Base-by-base conservation (phyloP, 2,888 invertebrate genomes). In the Amphiduros pacificus region DNA sequence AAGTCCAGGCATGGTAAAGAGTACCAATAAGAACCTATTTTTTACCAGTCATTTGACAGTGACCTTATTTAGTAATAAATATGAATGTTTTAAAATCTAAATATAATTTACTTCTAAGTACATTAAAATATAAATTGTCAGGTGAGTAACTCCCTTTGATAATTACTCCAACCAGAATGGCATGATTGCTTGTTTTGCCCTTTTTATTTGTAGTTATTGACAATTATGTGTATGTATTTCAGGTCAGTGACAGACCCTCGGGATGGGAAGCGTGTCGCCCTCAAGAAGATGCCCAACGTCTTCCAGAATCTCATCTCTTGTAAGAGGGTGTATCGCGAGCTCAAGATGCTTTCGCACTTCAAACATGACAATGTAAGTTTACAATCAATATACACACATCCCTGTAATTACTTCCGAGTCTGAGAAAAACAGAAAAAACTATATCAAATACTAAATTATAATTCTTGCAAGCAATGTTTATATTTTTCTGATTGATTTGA, bases 191-290 rank as follows among this genome's bases (percentile, higher is more conserved):
- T 36, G 14, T 36, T 36, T 36, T 36, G 14, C 40, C 22, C 22
- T 22, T 53, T 24, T 53, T 11, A 11, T 28, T 53, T 53, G n/a
- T 29, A 17, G 79, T 82, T 36, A 36, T 14, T 14, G 11, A 36
- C 40, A 14, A 14, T n/a, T n/a, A n/a, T n/a, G n/a, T n/a, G n/a
- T n/a, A n/a, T 44, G 44, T 44, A n/a, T 87, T 87, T 14, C 89
- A 98, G 98, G 98, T 95, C 98, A 74, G 98, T 99, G 78, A 98
- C 98, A 82, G 99, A 99, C 87, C 99, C 99, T 27, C 89, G 99
- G 77, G 95, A 96, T 86, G 96, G 97, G 75, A 91, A 95, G 83
- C 89, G 97, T 81, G 97, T 99, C 77, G 99, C 99, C 73, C 89
- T 99, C 78, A 99, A 99, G 87, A 99, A 99, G 87, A 91, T 99